Evolutionary conservation across 2,797 vertebrate genomes (phyloP).

Genomic region (Trachops cirrhosus): DNA sequence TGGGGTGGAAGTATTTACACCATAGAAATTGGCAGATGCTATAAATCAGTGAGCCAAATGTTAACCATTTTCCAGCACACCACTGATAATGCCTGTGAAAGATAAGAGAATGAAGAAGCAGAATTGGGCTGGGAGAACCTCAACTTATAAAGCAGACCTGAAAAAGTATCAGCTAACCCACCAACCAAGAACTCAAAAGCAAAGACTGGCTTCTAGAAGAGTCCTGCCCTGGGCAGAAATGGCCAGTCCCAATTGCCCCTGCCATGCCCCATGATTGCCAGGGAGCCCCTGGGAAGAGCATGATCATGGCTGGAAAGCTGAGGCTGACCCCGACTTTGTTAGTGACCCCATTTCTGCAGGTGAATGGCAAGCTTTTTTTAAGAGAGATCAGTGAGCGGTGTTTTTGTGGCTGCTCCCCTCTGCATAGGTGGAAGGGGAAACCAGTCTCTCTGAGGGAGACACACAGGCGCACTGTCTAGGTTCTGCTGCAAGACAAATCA

Average conservation of each 20-base stretch:
- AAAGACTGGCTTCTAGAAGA: no score
- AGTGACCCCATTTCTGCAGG: neutral
- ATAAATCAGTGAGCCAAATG: neutral
- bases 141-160: neutral
- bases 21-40: neutral
- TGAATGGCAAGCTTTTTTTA: neutral
- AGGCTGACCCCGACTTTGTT: neutral
- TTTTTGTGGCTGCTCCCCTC: fast-evolving
- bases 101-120: neutral
- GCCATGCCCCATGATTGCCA: fast-evolving
- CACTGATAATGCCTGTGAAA: neutral
- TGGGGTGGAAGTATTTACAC: neutral
- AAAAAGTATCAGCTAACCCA: neutral
- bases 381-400: neutral
- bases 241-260: neutral
- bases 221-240: neutral
- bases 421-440: fast-evolving
- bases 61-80: neutral
- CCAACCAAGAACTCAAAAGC: no score
- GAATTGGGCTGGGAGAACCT: neutral
- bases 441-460: neutral
- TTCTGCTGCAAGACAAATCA: fast-evolving
- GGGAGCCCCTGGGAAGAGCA: neutral
- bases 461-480: neutral
- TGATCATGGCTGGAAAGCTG: neutral